Percentiles rank a stretch among this genome's conserved stretches.
Conservation (phyloP, 2,888 invertebrate species). For the Eutolmus rufibarbis region DNA sequence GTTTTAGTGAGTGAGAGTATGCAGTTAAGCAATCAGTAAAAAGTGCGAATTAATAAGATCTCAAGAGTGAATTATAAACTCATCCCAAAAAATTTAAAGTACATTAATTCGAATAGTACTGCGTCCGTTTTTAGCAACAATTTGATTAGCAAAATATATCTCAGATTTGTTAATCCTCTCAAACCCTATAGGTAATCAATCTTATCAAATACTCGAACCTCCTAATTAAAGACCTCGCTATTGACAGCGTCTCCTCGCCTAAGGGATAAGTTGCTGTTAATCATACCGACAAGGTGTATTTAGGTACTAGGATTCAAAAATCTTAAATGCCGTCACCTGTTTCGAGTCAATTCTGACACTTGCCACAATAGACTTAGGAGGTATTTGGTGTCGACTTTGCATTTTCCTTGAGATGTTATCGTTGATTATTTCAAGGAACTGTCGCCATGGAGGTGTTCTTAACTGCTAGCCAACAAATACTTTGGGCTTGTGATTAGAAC, state of each 20-base stretch:
- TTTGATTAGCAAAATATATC: background rate
- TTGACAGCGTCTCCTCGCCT: background rate
- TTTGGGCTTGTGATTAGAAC: background rate
- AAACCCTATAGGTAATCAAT: background rate
- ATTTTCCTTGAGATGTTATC: background rate
- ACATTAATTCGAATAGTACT: too few relatives aligned
- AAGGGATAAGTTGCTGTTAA: background rate
- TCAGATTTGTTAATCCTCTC: background rate
- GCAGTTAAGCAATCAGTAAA: too few relatives aligned
- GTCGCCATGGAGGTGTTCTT: background rate
- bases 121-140: too few relatives aligned
- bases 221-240: slow-evolving; percentile 1
- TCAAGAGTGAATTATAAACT: too few relatives aligned
- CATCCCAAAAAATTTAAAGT: too few relatives aligned
- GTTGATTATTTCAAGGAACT: background rate
- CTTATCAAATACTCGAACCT: slow-evolving; percentile 1
- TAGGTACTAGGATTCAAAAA: background rate
- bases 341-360: slow-evolving; percentile 38
- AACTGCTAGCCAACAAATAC: background rate
- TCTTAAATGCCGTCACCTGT: background rate
- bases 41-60: too few relatives aligned
- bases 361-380: slow-evolving; percentile 36
- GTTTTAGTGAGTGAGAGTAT: too few relatives aligned
- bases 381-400: background rate
- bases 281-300: background rate